A percentile compares a stretch with the other conserved stretches of the same genome.
phyloP scores from a whole-genome alignment of 2,888 invertebrate species.

The Brachyptera putata region DNA sequence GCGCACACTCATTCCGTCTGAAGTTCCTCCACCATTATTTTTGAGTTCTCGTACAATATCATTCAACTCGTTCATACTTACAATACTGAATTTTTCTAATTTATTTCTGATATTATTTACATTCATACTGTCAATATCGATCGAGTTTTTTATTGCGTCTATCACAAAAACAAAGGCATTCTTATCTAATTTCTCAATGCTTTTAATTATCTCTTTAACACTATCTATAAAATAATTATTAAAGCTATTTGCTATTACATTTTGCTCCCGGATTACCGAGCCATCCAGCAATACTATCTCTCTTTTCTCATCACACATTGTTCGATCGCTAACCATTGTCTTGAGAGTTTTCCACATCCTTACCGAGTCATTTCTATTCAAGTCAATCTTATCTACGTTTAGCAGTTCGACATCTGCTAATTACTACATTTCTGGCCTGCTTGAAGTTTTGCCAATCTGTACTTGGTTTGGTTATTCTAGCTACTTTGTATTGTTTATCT shows the following conservation, averaged over 20 bases:
- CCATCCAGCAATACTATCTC: background rate
- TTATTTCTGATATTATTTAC: background rate
- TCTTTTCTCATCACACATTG: background rate
- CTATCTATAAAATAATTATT: constrained; percentile 1
- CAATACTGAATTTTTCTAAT: background rate
- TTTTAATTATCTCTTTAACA: background rate
- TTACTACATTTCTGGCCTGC: background rate
- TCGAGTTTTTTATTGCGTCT: background rate
- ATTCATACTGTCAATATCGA: background rate
- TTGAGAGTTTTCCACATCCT: constrained; percentile 2
- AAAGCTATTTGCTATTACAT: background rate
- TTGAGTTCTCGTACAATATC: background rate
- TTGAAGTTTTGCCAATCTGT: constrained; percentile 1
- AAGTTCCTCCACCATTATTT: background rate
- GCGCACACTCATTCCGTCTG: background rate
- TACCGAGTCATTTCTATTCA: background rate
- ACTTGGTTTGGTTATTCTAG: background rate
- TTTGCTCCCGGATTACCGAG: background rate
- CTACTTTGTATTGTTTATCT: background rate
- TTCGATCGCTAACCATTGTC: background rate
- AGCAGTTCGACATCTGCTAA: too few relatives aligned
- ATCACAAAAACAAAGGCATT: background rate
- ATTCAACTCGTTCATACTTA: background rate
- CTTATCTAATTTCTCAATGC: background rate
- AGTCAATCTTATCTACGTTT: background rate